Evolutionary conservation across 92 coral and sea anemone genomes (phyloP).

Genomic region (Blastomussa wellsi): DNA sequence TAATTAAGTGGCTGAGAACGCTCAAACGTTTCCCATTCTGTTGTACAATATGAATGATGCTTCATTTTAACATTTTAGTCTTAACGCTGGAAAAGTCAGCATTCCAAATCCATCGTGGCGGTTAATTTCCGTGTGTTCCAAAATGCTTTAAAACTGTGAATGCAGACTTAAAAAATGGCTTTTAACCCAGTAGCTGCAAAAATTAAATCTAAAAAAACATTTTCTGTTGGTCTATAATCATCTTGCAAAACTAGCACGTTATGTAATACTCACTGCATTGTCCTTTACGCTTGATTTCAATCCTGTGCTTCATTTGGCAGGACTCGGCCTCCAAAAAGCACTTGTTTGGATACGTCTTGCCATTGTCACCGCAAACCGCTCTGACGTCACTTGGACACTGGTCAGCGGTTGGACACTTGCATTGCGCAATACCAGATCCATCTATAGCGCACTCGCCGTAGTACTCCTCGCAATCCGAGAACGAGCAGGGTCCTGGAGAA

Average conservation of each 20-base stretch:
- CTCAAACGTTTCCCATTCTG: not conserved
- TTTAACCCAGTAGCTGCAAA: too few relatives aligned
- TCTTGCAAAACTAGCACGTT: not conserved
- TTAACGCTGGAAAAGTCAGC: not conserved
- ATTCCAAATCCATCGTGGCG: too few relatives aligned
- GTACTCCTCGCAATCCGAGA: slow-evolving; percentile 56
- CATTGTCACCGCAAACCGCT: slow-evolving; percentile 78
- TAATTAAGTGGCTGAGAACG: not conserved
- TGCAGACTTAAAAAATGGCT: too few relatives aligned
- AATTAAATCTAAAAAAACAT: too few relatives aligned
- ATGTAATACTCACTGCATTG: slow-evolving; percentile 75
- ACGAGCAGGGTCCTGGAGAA: slow-evolving; percentile 70
- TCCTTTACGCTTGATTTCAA: slow-evolving; percentile 58
- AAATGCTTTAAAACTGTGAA: too few relatives aligned
- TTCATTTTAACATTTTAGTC: not conserved
- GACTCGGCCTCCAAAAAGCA: slow-evolving; percentile 69
- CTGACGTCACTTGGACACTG: slow-evolving; percentile 53
- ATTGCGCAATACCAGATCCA: slow-evolving; percentile 61
- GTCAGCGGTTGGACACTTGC: slow-evolving; percentile 64
- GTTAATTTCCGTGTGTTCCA: too few relatives aligned
- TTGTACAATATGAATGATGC: too few relatives aligned
- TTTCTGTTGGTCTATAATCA: not conserved
- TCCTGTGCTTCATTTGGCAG: slow-evolving; percentile 61
- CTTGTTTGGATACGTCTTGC: slow-evolving; percentile 65
- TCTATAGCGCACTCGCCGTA: slow-evolving; percentile 62